Evolutionary conservation across 2,797 vertebrate species (phyloP).

Genomic region (Cuniculus paca): DNA sequence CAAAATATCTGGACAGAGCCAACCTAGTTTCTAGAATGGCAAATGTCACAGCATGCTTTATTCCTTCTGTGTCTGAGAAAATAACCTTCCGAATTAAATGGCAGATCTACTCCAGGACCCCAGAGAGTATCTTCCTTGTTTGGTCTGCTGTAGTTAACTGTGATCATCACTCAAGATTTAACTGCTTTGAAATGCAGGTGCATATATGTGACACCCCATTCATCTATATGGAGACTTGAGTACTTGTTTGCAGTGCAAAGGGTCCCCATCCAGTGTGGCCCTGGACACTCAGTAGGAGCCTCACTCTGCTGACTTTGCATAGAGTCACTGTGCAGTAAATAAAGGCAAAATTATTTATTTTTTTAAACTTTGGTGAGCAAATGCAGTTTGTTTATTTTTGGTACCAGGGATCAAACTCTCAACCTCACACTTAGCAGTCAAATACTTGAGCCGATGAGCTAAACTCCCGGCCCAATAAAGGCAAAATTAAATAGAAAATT

Average conservation of each 20-base stretch:
- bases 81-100: conserved; percentile 2
- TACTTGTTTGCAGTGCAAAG: not conserved
- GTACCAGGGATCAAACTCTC: too few species aligned
- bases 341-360: not conserved
- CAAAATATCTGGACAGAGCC: not conserved
- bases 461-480: too few species aligned
- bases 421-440: too few species aligned
- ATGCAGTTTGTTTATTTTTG: too few species aligned
- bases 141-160: not conserved
- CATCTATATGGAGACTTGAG: not conserved
- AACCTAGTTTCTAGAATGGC: not conserved
- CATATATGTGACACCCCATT: not conserved
- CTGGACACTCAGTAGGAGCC: not conserved
- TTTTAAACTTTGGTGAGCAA: too few species aligned
- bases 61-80: not conserved
- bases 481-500: not conserved
- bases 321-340: not conserved
- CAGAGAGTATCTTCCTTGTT: not conserved
- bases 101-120: not conserved
- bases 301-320: not conserved
- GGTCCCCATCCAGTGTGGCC: not conserved
- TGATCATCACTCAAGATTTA: not conserved
- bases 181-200: not conserved
- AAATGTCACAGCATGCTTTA: not conserved
- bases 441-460: too few species aligned